A percentile compares a stretch with the other conserved stretches of the same genome.
Conservation (phyloP, 2,797 vertebrate genomes). For the Morelia viridis region DNA sequence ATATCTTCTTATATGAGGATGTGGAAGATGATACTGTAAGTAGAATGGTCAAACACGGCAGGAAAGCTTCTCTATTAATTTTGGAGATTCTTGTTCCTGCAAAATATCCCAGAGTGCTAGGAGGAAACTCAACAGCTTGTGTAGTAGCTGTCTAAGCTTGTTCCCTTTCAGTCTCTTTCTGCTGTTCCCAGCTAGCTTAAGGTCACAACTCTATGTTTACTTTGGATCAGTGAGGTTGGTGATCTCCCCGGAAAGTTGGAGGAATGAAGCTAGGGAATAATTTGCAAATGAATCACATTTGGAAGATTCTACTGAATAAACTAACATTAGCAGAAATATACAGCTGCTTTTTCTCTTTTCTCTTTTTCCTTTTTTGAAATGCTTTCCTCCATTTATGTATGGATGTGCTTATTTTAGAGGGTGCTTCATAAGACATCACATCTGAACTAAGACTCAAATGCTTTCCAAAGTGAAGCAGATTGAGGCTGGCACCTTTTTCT, state of each 20-base stretch:
- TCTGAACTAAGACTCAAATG: slow-evolving; percentile 63
- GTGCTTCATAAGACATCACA: slow-evolving; percentile 54
- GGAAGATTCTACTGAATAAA: slow-evolving; percentile 14
- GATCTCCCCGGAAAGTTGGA: not conserved
- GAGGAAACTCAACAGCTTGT: not conserved
- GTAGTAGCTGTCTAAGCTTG: not conserved
- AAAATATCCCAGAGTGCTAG: not conserved
- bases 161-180: not conserved
- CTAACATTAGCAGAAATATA: slow-evolving; percentile 41
- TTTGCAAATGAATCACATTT: not conserved
- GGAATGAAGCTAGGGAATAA: not conserved
- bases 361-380: slow-evolving; percentile 18
- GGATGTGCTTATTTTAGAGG: slow-evolving; percentile 54
- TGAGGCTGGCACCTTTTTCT: slow-evolving; percentile 65
- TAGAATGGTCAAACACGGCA: not conserved
- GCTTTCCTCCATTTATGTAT: slow-evolving; percentile 39
- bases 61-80: not conserved
- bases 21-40: not conserved
- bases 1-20: not conserved
- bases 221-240: not conserved
- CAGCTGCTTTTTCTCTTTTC: slow-evolving; percentile 30
- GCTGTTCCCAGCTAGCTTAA: not conserved
- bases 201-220: not conserved
- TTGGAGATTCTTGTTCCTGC: no score
- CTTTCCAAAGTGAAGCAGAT: slow-evolving; percentile 65